Percentiles rank a stretch among this genome's conserved stretches.
Evolutionary conservation across 2,888 invertebrate genomes (phyloP).

Genomic region (Mesopsocus fuscifrons): DNA sequence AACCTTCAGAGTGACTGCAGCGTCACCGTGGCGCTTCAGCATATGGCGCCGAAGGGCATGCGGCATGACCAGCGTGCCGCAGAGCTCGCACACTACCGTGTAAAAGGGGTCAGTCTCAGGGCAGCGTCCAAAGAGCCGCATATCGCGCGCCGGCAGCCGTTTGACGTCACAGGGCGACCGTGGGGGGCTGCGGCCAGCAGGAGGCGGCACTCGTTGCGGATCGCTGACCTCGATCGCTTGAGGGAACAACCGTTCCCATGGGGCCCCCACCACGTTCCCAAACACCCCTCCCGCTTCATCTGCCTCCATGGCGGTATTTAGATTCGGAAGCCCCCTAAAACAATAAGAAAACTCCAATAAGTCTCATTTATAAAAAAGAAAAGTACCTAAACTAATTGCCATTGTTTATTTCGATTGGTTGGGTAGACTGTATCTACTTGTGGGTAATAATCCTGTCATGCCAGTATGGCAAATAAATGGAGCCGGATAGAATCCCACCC

Average conservation of each 20-base stretch:
- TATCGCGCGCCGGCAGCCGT: constrained; percentile 29
- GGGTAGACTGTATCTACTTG: no score
- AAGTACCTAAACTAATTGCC: no score
- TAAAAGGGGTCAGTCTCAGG: constrained; percentile 59
- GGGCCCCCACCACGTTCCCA: not conserved
- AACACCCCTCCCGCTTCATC: not conserved
- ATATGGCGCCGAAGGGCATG: constrained; percentile 58
- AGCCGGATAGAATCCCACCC: no score
- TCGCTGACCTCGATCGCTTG: not conserved
- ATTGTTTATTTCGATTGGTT: no score
- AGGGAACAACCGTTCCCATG: not conserved
- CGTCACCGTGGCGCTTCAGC: constrained; percentile 32
- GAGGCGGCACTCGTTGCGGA: not conserved
- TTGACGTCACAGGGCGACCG: not conserved
- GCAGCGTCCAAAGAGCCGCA: constrained; percentile 56
- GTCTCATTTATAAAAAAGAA: no score
- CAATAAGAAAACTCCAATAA: no score
- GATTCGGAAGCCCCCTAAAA: no score
- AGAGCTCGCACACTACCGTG: constrained; percentile 59
- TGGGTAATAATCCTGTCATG: no score
- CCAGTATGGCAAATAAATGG: no score
- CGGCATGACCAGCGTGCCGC: constrained; percentile 57
- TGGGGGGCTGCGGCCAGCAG: not conserved
- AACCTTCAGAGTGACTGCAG: constrained; percentile 25
- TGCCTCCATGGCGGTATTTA: not conserved